Evolutionary conservation across 2,797 vertebrate species (phyloP), one percentile per base, ranked within the genome.

Genomic region (Danio choprae): DNA sequence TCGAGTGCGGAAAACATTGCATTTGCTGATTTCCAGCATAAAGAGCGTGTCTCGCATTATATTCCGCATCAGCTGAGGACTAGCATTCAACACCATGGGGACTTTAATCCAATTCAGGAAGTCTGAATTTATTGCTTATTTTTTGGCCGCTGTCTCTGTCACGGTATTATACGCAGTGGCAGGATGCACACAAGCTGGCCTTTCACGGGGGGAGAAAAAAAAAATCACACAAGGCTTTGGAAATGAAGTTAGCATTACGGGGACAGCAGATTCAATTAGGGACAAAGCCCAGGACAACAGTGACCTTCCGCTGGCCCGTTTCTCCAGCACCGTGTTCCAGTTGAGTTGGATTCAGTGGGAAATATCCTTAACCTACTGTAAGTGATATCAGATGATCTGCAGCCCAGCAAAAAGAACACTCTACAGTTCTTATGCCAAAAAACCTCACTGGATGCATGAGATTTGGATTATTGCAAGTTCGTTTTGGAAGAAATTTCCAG

Each of bases 191-290:
- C 75, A 79, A 69, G 73, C 74, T 43, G 36, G 51, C 80, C 84
- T 87, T 89, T 85, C 80, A 62, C 83, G 15, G 58, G 40, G 48
- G 7, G 36, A 36, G 81, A n/a, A 36, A 81, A 89, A 36, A 81
- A n/a, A 36, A 81, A 89, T 91, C 85, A 87, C 85, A 89, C 87
- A 83, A 86, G 88, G 83, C 92, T 88, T 87, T 87, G 83, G 87
- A 90, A 90, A 88, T 90, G 84, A 86, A 83, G 88, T 84, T 89
- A 82, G 83, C 64, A 85, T 85, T 89, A 87, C 87, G 87, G 85
- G 83, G 81, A 87, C 86, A 78, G 85, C 87, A 91, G 89, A 93
- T 91, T 92, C 85, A 87, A 92, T 93, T 92, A 91, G 82, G 50
- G 77, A 85, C 72, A 79, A 74, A 87, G 82, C 82, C 84, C 88